Evolutionary conservation across 2,113 vertebrate genomes (phyloP), one percentile per base, ranked within the genome.

Genomic region (Xenus cinereus): DNA sequence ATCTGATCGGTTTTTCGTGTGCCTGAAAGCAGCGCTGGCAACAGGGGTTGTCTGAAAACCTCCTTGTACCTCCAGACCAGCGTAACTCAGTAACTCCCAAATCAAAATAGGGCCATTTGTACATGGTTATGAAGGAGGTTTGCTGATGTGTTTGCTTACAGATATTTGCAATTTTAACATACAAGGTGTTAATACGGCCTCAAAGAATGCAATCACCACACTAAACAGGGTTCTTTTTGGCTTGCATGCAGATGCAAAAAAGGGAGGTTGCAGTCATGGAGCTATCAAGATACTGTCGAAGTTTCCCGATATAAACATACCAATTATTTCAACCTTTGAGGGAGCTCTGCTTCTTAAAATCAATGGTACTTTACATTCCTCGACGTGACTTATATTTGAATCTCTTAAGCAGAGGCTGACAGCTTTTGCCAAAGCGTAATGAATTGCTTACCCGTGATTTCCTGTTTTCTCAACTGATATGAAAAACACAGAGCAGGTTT

Each of bases 381-480:
- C 3, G 0, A 9, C 33, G 30, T 16, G 14, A 63, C 66, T 82
- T 93, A 69, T 23, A 94, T 93, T 50, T 73, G 2, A 69, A 66
- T 66, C 27, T 71, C 30, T 78, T 59, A 62, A 80, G 51, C 63
- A 84, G 39, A 77, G 39, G 14, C n/a, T 90, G 82, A 78, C 72
- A 84, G 53, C 14, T 84, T 92, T 92, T 96, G 62, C 35, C 64
- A 33, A 90, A 90, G 48, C n/a, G 41, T 73, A 89, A 93, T 84
- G 68, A 89, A 84, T 90, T 90, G 32, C 77, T 84, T 75, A 75
- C 37, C 33, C 27, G 27, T 57, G 62, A 21, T 68, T 92, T 90
- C 66, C 43, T 89, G 4, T 89, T 90, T 89, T 68, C 28, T 73
- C 50, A 64, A 50, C 14, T 60, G 87, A 71, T 66, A 87, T 2